Evolutionary conservation across 1,140 invertebrate genomes (phyloP).

Genomic region (Drosophila arawakana): DNA sequence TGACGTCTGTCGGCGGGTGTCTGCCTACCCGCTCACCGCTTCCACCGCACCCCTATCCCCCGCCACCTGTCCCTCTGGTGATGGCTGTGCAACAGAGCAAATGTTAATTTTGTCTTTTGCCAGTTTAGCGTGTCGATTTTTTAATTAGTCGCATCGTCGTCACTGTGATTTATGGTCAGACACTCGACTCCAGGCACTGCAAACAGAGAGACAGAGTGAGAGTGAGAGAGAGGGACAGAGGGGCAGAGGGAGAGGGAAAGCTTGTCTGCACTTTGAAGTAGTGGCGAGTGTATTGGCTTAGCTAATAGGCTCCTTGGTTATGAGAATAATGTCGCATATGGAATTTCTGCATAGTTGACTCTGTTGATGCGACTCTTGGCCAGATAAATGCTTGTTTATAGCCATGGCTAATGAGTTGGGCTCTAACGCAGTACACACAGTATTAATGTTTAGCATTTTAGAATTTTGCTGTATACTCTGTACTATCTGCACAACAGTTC

Average conservation of each 20-base stretch:
- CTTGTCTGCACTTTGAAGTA: conserved; percentile 66
- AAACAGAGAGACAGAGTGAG: conserved; percentile 32
- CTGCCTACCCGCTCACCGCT: not conserved
- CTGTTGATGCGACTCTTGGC: conserved; percentile 57
- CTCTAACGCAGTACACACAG: conserved; percentile 41
- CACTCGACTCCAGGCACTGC: conserved; percentile 33
- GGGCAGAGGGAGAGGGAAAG: conserved; percentile 9
- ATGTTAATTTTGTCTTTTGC: conserved; percentile 82
- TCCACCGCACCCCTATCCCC: conserved; percentile 15
- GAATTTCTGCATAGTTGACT: conserved; percentile 70
- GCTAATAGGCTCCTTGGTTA: conserved; percentile 76
- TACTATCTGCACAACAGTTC: conserved; percentile 36
- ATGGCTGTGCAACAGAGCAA: conserved; percentile 49
- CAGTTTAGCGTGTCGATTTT: conserved; percentile 83
- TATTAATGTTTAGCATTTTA: conserved; percentile 46
- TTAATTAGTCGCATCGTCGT: conserved; percentile 83
- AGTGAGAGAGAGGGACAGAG: conserved; percentile 6
- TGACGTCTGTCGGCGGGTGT: conserved; percentile 48
- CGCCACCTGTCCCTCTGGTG: conserved; percentile 3
- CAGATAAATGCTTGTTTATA: conserved; percentile 54
- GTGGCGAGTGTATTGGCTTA: conserved; percentile 65
- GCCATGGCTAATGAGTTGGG: conserved; percentile 64
- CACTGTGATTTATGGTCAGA: conserved; percentile 76
- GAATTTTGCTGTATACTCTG: conserved; percentile 60
- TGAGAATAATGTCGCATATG: conserved; percentile 79